phyloP scores from a whole-genome alignment of 2,113 vertebrate genomes.

The Triplophysa tibetana region DNA sequence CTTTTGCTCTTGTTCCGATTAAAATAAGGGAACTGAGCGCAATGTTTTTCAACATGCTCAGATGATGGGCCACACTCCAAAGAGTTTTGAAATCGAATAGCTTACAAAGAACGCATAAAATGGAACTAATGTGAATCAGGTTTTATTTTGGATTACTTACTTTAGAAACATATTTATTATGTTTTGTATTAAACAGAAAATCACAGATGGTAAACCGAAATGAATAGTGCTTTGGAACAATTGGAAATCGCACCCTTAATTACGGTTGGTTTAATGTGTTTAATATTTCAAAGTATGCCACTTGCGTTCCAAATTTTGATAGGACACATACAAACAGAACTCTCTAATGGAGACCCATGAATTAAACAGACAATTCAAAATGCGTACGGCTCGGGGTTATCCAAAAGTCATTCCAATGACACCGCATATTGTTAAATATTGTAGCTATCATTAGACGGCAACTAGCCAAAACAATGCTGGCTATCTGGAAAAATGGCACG shows the following conservation, averaged over 20 bases:
- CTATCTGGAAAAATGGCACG: neutral
- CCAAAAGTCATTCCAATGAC: neutral
- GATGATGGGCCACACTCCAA: neutral
- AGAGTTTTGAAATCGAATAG: slow-evolving; percentile 23
- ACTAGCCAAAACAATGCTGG: neutral
- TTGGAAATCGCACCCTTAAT: neutral
- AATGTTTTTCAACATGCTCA: slow-evolving; percentile 11
- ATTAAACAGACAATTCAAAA: too few relatives aligned
- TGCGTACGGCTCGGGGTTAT: neutral
- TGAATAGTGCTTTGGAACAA: neutral
- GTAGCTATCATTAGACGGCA: too few relatives aligned
- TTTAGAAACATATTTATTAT: neutral
- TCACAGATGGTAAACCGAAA: slow-evolving; percentile 13
- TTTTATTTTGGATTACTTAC: slow-evolving; percentile 16
- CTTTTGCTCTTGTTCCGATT: slow-evolving; percentile 14
- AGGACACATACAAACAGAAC: too few relatives aligned
- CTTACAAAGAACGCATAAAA: slow-evolving; percentile 20
- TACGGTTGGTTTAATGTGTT: neutral
- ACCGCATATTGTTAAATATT: too few relatives aligned
- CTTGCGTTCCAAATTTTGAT: too few relatives aligned
- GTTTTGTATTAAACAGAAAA: neutral
- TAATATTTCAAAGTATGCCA: too few relatives aligned
- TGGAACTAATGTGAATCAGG: slow-evolving; percentile 12
- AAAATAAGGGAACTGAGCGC: slow-evolving; percentile 4
- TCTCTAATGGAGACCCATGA: too few relatives aligned